Evolutionary conservation across 1,140 invertebrate species (phyloP), one percentile per base, ranked within the genome.

Genomic region (Anoplophora glabripennis): DNA sequence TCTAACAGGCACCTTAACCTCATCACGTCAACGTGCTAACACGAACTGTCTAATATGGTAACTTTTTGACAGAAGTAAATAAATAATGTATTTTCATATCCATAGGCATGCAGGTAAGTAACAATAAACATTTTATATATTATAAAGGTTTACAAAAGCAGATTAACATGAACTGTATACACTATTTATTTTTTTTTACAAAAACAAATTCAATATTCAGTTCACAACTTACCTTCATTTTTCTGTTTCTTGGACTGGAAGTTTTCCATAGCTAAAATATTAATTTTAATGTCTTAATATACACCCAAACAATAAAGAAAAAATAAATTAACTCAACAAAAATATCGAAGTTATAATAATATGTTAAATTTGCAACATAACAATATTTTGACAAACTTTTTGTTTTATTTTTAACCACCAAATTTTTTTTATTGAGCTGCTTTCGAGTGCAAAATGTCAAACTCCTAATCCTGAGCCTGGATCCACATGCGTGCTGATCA

Each of bases 161-260:
- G 5, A 28, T 28, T 2, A 28, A 28, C 21, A 47, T 40, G 12
- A 18, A 37, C n/a, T n/a, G n/a, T n/a, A n/a, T n/a, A n/a, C n/a
- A 12, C 44, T n/a, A 36, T 52, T 44, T 45, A 44, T 11, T 10
- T 5, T 9, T 54, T 1, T 14, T 14, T 44, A 48, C 4, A 54
- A 17, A 42, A 47, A 11, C 17, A 37, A 33, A 11, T 12, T 14
- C 4, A 1, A 11, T 52, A n/a, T n/a, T 52, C 11, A 12, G 44
- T 52, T 36, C 4, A 55, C 37, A 11, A 17, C 54, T 53, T 62
- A 69, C 67, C 67, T 64, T 69, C 67, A 45, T 54, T 59, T 56
- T 69, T 69, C 33, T 45, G 63, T 44, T 69, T 69, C 48, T 67
- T 69, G 5, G 47, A 28, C 45, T 65, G 65, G 47, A 69, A 69